A percentile compares a stretch with the other conserved stretches of the same genome.
Conservation (phyloP, 2,113 vertebrate genomes). For the Centropus bengalensis region DNA sequence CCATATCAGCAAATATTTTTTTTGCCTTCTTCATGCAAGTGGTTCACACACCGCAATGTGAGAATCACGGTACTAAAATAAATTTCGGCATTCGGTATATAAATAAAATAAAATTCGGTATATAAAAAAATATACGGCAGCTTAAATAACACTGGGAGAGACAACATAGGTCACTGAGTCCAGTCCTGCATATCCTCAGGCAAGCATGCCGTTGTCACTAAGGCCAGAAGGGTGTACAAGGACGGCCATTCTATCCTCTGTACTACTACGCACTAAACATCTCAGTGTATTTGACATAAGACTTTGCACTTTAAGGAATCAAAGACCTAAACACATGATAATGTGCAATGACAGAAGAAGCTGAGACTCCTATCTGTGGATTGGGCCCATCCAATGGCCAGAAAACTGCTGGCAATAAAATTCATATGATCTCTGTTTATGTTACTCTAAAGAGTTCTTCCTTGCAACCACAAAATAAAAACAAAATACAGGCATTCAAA, state of each 20-base stretch:
- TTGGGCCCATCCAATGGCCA: neutral
- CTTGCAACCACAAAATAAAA: neutral
- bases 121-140: neutral
- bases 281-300: neutral
- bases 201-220: neutral
- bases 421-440: neutral
- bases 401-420: neutral
- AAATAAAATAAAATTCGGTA: no score
- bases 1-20: rapidly evolving
- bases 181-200: neutral
- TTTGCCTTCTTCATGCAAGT: neutral
- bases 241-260: neutral
- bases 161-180: neutral
- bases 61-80: neutral
- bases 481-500: neutral
- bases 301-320: neutral
- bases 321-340: neutral
- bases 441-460: neutral
- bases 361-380: neutral
- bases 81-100: no score
- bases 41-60: neutral
- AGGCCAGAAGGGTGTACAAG: neutral
- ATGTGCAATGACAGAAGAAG: neutral
- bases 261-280: neutral
- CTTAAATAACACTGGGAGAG: neutral